phyloP scores from a whole-genome alignment of 1,140 invertebrate genomes.

The Diabrotica undecimpunctata region DNA sequence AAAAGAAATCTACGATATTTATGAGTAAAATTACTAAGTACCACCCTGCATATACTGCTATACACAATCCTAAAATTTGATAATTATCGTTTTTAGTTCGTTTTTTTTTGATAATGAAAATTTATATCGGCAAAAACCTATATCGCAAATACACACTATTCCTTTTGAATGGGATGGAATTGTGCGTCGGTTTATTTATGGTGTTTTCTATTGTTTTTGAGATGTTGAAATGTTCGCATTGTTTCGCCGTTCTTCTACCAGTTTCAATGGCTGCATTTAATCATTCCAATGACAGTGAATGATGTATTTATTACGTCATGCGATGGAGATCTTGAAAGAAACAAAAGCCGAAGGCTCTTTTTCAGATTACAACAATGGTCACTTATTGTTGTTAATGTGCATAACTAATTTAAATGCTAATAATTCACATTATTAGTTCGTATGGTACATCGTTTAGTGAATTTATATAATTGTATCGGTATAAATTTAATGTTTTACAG shows the following conservation, averaged over 20 bases:
- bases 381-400: conserved; percentile 29
- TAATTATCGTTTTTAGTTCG: no score
- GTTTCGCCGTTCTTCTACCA: background rate
- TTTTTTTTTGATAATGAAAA: no score
- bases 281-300: conserved; percentile 1
- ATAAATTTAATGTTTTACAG: no score
- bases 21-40: no score
- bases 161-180: no score
- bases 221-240: conserved; percentile 1
- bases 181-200: background rate
- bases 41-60: no score
- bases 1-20: no score
- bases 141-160: no score
- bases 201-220: background rate
- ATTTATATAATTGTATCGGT: no score
- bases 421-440: background rate
- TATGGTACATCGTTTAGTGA: no score
- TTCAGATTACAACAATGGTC: conserved; percentile 26
- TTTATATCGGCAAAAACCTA: no score
- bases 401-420: conserved; percentile 26
- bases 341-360: conserved; percentile 22
- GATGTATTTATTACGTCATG: conserved; percentile 18
- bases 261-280: conserved; percentile 2
- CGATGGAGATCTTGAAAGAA: conserved; percentile 16
- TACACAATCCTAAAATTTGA: no score